phyloP scores from a whole-genome alignment of 2,888 invertebrate species.

The Oxyteleia sp. region DNA sequence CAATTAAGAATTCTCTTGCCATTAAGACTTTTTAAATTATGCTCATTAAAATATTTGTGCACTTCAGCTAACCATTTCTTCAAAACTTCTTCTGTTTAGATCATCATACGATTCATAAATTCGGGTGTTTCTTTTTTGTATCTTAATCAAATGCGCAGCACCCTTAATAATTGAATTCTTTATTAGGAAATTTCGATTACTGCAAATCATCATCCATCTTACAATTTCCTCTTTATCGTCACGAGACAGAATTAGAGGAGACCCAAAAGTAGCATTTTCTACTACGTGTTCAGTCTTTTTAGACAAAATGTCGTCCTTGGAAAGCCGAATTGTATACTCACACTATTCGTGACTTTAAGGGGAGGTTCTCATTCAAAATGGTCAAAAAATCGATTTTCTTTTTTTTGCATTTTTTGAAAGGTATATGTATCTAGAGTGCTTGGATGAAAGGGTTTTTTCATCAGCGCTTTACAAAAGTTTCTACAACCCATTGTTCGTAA shows the following conservation, averaged over 20 bases:
- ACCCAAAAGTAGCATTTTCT: slow-evolving; percentile 17
- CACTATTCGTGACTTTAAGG: too few relatives aligned
- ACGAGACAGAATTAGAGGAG: slow-evolving; percentile 28
- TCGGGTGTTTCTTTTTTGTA: slow-evolving; percentile 67
- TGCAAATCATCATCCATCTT: slow-evolving; percentile 76
- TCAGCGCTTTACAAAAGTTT: too few relatives aligned
- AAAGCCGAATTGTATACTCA: slow-evolving; percentile 9
- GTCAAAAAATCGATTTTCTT: too few relatives aligned
- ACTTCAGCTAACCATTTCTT: slow-evolving; percentile 74
- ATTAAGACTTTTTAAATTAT: slow-evolving; percentile 24
- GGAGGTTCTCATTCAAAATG: too few relatives aligned
- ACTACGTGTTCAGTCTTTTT: slow-evolving; percentile 13
- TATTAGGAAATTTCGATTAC: slow-evolving; percentile 80
- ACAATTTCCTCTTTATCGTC: slow-evolving; percentile 71
- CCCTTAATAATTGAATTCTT: slow-evolving; percentile 80
- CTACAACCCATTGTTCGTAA: too few relatives aligned
- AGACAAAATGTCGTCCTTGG: slow-evolving; percentile 13
- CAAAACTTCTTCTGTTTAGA: slow-evolving; percentile 15
- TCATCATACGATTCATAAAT: slow-evolving; percentile 60
- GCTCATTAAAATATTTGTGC: slow-evolving; percentile 9
- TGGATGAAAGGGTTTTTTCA: too few relatives aligned
- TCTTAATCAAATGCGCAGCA: slow-evolving; percentile 76
- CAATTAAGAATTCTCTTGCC: slow-evolving; percentile 41
- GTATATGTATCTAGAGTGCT: too few relatives aligned
- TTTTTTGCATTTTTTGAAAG: too few relatives aligned